Evolutionary conservation across 1,140 invertebrate species (phyloP), one percentile per base, ranked within the genome.

Genomic region (Kradibia gibbosae): DNA sequence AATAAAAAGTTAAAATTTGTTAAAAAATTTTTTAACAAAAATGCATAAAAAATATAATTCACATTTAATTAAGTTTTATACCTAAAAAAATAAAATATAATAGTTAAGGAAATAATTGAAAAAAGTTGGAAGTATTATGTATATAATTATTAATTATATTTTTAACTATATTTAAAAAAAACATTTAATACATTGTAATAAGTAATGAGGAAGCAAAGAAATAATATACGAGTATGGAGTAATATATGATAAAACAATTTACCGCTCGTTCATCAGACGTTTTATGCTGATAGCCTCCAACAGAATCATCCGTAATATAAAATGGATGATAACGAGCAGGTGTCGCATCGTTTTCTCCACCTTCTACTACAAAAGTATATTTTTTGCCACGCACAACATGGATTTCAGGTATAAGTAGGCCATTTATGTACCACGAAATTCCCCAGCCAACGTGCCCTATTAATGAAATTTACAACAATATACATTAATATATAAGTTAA

Each of bases 351-450:
- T 98, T 94, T 28, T 94, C 91, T 17, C 98, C 98, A 3, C 96
- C 97, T 91, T 99, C 97, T 0, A 96, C 94, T 15, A 98, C 94
- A 88, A 98, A 98, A 0, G 96, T 97, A 87, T 99, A 99, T 15
- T 95, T 96, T 87, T 94, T 95, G 2, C 97, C 97, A 55, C 98
- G 92, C 0, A 98, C 96, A 3, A 99, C 95, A 85, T 98, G 96
- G 78, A 99, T 95, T 91, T 98, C 97, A 0, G 98, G 97, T 81
- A 98, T 97, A 10, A 99, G 91, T 0, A 98, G 92, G 0, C 98
- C 98, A 89, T 99, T 99, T 84, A 99, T 98, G 91, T 97, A 98
- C 97, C 97, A 99, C 0, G 96, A 95, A 84, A 98, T 96, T 57
- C 97, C 97, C 97, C 97, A 98, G 55, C 97, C 97, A 4, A 97